Evolutionary conservation across 2,888 invertebrate species (phyloP), one percentile per base, ranked within the genome.

Genomic region (Brachypalpus laphriformis): DNA sequence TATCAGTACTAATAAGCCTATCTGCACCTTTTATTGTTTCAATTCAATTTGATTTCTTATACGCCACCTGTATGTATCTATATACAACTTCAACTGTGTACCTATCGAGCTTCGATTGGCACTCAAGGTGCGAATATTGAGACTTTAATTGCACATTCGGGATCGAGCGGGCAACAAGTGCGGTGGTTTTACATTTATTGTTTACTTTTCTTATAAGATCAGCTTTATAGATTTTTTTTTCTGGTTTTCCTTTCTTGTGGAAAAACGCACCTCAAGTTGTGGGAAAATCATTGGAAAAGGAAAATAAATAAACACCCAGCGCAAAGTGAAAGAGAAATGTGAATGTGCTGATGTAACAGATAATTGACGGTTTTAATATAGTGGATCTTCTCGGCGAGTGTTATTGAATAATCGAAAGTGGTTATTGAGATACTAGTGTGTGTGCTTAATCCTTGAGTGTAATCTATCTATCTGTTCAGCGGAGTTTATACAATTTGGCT

Each of bases 41-140:
- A 49, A 63, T 63, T 82, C 22, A 66, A 72, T 66, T 66, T 49
- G 76, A 76, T 77, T 77, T 77, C 77, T 66, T 77, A 65, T 66
- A 47, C 40, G 9, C 37, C 63, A 70, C 49, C 65, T 65, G 51
- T 37, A 81, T 75, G 81, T 68, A 18, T 54, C n/a, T 22, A 18
- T 51, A 57, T 9, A 9, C 31, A 14, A 70, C 61, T 14, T 20
- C 65, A 37, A 45, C 45, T 31, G 34, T 42, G 8, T 54, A 59
- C 18, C 37, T 75, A 66, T 66, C 72, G 72, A 57, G 72, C 68
- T 78, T 80, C 74, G 78, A 83, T 80, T 83, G 72, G 63, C 66
- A 82, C 77, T 68, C 72, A 78, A 80, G 80, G 83, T 80, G 83
- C 81, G 75, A 85, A 81, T 85, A 80, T 85, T 71, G 70, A 71